Conservation (phyloP, 2,113 vertebrate genomes). For the Clinocottus analis region DNA sequence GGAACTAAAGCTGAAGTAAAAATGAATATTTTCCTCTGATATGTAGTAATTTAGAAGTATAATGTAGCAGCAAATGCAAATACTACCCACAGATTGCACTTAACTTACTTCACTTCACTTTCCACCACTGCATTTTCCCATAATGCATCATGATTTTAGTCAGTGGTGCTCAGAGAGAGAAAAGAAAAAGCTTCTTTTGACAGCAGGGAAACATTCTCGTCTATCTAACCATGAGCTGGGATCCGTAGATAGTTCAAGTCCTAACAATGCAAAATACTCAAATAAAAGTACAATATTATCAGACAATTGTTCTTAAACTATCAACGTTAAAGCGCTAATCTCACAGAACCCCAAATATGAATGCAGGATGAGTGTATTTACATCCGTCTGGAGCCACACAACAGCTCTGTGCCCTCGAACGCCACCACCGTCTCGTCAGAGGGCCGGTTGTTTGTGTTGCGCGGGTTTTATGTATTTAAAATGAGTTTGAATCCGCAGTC, state of each 20-base stretch:
- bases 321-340: too few relatives aligned
- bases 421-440: constrained; percentile 9
- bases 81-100: background rate
- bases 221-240: too few relatives aligned
- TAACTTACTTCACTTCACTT: background rate
- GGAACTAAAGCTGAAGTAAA: background rate
- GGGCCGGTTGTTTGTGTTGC: constrained; percentile 32
- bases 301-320: too few relatives aligned
- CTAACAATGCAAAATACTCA: background rate
- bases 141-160: background rate
- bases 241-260: background rate
- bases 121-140: background rate
- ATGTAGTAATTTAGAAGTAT: background rate
- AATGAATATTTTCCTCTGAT: too few relatives aligned
- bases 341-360: background rate
- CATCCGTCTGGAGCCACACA: constrained; percentile 17
- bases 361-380: constrained; percentile 49
- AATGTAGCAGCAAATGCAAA: background rate
- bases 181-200: background rate
- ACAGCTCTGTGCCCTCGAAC: background rate
- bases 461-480: constrained; percentile 24
- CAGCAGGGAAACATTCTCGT: background rate
- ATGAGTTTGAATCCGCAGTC: constrained; percentile 13
- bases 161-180: background rate
- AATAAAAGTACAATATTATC: background rate